Conservation (phyloP, 2,113 vertebrate genomes). For the Corynorhinus townsendii region DNA sequence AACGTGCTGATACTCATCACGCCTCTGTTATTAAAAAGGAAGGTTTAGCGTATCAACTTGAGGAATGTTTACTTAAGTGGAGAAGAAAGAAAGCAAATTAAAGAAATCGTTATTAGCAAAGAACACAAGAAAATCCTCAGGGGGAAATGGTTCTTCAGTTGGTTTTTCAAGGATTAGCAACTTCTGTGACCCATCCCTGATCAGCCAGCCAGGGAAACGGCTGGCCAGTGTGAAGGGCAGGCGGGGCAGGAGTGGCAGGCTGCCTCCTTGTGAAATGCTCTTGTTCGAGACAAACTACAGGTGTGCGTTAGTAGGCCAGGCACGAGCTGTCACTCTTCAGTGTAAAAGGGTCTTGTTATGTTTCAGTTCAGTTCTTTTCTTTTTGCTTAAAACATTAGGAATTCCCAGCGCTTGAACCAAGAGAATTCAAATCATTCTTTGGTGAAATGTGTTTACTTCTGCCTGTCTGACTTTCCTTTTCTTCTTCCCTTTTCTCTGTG, state of each 20-base stretch:
- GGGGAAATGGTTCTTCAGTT: not conserved
- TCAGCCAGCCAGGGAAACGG: not conserved
- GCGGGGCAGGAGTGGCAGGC: not conserved
- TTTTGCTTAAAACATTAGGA: slow-evolving; percentile 34
- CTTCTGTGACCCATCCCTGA: not conserved
- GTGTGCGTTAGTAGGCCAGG: not conserved
- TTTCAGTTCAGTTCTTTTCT: slow-evolving; percentile 47
- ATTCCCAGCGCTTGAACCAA: not conserved
- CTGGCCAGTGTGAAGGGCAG: not conserved
- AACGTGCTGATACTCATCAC: not conserved
- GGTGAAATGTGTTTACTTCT: not conserved
- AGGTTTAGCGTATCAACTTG: not conserved
- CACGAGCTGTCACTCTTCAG: not conserved
- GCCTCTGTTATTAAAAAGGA: not conserved
- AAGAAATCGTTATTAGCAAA: slow-evolving; percentile 5
- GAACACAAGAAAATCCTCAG: not conserved
- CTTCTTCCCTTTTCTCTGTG: not conserved
- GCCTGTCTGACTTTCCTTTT: not conserved
- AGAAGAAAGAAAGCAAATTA: not conserved
- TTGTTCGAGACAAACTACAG: not conserved
- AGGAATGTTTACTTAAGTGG: not conserved
- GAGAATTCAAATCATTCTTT: not conserved
- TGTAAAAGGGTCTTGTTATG: not conserved
- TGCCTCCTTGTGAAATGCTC: not conserved
- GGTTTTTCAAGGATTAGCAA: not conserved